Evolutionary conservation across 1,140 invertebrate genomes (phyloP).

Genomic region (Eupristina koningsbergeri): DNA sequence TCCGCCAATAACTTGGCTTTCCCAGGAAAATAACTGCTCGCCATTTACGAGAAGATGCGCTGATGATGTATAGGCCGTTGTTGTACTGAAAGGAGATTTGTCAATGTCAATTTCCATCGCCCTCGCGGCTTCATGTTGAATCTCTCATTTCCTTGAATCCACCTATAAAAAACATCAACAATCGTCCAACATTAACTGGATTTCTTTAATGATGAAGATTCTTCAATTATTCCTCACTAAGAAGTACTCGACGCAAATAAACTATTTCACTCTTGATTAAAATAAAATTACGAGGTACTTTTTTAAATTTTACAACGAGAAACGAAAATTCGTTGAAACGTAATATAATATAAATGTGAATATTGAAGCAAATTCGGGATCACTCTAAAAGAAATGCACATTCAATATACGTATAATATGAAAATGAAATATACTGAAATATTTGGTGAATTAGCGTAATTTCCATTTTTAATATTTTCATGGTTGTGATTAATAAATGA

Average conservation of each 20-base stretch:
- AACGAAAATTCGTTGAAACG: too few species aligned
- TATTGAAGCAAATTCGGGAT: too few species aligned
- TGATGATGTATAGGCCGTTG: conserved; percentile 40
- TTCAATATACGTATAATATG: too few species aligned
- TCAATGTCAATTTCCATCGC: conserved; percentile 57
- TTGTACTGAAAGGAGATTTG: conserved; percentile 54
- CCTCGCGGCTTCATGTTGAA: neutral
- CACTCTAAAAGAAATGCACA: too few species aligned
- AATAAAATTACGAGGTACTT: neutral
- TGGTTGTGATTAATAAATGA: too few species aligned
- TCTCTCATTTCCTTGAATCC: neutral
- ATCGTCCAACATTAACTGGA: neutral
- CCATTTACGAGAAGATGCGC: conserved; percentile 37
- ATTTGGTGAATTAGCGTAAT: too few species aligned
- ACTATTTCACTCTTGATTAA: neutral
- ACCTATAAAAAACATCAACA: neutral
- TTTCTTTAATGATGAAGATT: neutral
- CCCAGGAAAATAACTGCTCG: conserved; percentile 29
- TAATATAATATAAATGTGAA: too few species aligned
- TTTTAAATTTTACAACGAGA: too few species aligned
- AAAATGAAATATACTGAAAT: too few species aligned
- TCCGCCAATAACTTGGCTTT: neutral
- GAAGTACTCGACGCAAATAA: neutral
- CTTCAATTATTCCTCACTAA: neutral
- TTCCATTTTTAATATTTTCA: too few species aligned